Percentiles rank a stretch among this genome's conserved stretches.
Evolutionary conservation across 2,797 vertebrate species (phyloP).

Genomic region (Danio aesculapii): DNA sequence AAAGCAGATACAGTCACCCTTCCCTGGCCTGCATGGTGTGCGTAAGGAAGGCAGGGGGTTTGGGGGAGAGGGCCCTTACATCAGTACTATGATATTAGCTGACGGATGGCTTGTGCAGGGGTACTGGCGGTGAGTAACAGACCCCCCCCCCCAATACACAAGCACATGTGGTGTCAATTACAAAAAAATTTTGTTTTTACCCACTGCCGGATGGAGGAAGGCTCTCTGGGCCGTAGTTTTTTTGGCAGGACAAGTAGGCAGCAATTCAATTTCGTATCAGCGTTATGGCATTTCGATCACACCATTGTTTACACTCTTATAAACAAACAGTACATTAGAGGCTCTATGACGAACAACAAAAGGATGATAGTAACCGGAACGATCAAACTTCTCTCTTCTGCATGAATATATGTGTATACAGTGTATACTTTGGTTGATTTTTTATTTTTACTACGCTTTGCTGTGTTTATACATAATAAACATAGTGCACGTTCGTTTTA

Average conservation of each 20-base stretch:
- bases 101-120: slow-evolving; percentile 45
- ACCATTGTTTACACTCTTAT: slow-evolving; percentile 58
- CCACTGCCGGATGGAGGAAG: slow-evolving; percentile 62
- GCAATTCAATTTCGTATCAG: slow-evolving; percentile 63
- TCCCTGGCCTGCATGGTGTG: slow-evolving; percentile 30
- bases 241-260: slow-evolving; percentile 63
- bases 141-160: slow-evolving; percentile 42
- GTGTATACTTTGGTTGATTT: slow-evolving; percentile 12
- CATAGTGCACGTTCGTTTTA: slow-evolving; percentile 6
- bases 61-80: slow-evolving; percentile 47
- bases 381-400: slow-evolving; percentile 16
- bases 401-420: slow-evolving; percentile 4
- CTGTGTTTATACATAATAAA: slow-evolving; percentile 24
- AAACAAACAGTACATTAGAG: slow-evolving; percentile 60
- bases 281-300: slow-evolving; percentile 49
- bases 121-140: slow-evolving; percentile 56
- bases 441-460: neutral
- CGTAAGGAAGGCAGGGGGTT: slow-evolving; percentile 33
- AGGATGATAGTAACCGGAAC: neutral
- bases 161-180: slow-evolving; percentile 67
- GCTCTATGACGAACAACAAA: slow-evolving; percentile 39
- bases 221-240: slow-evolving; percentile 62
- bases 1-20: slow-evolving; percentile 42
- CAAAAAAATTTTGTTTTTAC: slow-evolving; percentile 65
- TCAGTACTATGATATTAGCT: slow-evolving; percentile 55